Conservation (phyloP, 2,113 vertebrate species). For the Rallus limicola region DNA sequence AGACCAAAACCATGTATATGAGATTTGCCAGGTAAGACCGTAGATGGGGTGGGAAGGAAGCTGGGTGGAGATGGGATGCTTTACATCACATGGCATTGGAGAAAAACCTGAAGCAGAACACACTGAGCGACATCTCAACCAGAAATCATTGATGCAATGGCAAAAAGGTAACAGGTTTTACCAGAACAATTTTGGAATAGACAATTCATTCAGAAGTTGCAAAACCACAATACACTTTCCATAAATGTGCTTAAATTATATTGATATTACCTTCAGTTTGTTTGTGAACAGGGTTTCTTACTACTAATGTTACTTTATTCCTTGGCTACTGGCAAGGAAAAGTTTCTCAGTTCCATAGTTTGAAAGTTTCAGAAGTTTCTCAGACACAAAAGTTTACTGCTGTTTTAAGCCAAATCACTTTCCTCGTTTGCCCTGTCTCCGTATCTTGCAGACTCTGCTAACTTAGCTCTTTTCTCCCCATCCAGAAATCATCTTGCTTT, state of each 20-base stretch:
- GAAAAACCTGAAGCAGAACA: neutral
- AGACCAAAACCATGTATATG: neutral
- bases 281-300: neutral
- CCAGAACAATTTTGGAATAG: neutral
- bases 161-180: neutral
- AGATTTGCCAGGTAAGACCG: neutral
- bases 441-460: neutral
- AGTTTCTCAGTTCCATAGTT: too few species aligned
- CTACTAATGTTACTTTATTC: neutral
- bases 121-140: neutral
- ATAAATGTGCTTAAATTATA: neutral
- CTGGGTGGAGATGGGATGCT: neutral
- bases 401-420: neutral
- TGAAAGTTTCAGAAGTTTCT: too few species aligned
- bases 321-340: neutral
- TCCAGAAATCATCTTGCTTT: neutral
- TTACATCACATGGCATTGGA: rapidly evolving
- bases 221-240: neutral
- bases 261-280: neutral
- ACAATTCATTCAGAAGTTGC: neutral
- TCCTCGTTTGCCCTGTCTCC: neutral
- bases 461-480: neutral
- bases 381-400: neutral
- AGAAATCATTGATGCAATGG: neutral
- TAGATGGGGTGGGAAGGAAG: neutral